Evolutionary conservation across 2,888 invertebrate genomes (phyloP).

Genomic region (Tenthredo distinguenda): DNA sequence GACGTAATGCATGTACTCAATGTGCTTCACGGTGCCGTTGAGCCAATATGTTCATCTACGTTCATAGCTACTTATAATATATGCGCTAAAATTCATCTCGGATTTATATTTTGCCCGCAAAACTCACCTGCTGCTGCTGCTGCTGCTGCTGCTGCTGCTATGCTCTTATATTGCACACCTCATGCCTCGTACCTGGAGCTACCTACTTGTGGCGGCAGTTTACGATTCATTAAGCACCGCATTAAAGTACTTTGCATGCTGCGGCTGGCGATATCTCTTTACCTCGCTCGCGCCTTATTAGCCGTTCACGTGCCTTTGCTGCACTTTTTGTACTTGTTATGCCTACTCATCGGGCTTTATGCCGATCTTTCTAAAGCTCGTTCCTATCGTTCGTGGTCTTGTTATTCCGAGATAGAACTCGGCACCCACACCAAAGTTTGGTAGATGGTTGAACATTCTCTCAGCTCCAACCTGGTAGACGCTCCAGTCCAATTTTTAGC

Average conservation of each 20-base stretch:
- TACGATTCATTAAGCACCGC: conserved; percentile 52
- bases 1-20: neutral
- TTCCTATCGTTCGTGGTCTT: neutral
- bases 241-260: conserved; percentile 50
- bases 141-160: neutral
- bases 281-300: conserved; percentile 38
- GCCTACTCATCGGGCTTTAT: neutral
- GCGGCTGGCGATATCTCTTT: conserved; percentile 43
- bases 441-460: too few species aligned
- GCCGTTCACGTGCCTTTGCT: conserved; percentile 30
- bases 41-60: neutral
- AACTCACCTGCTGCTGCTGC: conserved; percentile 19
- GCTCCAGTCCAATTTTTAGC: too few species aligned
- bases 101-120: neutral
- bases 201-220: conserved; percentile 51
- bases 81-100: neutral
- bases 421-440: neutral
- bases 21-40: too few species aligned
- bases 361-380: neutral
- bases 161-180: neutral
- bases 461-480: too few species aligned
- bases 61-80: neutral
- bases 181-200: neutral
- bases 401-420: neutral
- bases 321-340: neutral